phyloP scores from a whole-genome alignment of 2,797 vertebrate genomes.

The Erpetoichthys calabaricus region DNA sequence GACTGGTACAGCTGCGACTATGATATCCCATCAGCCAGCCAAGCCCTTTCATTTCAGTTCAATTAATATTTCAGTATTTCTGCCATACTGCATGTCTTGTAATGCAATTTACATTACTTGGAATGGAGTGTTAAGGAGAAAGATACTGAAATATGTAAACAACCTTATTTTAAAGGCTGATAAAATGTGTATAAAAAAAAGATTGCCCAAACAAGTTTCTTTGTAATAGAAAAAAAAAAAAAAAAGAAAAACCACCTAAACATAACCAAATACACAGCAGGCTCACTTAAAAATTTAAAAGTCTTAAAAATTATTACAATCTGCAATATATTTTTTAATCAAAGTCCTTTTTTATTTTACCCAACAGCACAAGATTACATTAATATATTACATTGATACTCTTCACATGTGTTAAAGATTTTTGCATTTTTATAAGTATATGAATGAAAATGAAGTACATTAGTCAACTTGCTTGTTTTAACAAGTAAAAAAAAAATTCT shows the following conservation, averaged over 20 bases:
- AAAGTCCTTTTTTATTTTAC: conserved; percentile 4
- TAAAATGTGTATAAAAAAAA: background rate
- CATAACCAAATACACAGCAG: too few relatives aligned
- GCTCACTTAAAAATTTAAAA: too few relatives aligned
- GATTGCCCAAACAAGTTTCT: too few relatives aligned
- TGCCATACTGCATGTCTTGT: conserved; percentile 45
- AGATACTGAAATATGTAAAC: background rate
- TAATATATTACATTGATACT: too few relatives aligned
- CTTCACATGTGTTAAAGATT: too few relatives aligned
- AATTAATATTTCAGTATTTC: conserved; percentile 74
- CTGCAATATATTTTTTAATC: conserved; percentile 12
- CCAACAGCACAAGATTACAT: too few relatives aligned
- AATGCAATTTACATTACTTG: conserved; percentile 52
- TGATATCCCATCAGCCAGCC: conserved; percentile 59
- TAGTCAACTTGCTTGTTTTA: too few relatives aligned
- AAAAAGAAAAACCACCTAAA: too few relatives aligned
- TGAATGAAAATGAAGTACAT: too few relatives aligned
- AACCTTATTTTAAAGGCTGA: conserved; percentile 22
- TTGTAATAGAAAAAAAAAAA: too few relatives aligned
- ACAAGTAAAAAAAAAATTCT: too few relatives aligned
- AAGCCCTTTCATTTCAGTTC: conserved; percentile 59
- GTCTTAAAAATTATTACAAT: conserved; percentile 5
- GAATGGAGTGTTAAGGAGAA: conserved; percentile 11
- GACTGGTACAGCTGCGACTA: conserved; percentile 58
- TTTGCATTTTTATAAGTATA: too few relatives aligned